Conservation (phyloP, 2,888 invertebrate genomes). For the Lumbricus terrestris region DNA sequence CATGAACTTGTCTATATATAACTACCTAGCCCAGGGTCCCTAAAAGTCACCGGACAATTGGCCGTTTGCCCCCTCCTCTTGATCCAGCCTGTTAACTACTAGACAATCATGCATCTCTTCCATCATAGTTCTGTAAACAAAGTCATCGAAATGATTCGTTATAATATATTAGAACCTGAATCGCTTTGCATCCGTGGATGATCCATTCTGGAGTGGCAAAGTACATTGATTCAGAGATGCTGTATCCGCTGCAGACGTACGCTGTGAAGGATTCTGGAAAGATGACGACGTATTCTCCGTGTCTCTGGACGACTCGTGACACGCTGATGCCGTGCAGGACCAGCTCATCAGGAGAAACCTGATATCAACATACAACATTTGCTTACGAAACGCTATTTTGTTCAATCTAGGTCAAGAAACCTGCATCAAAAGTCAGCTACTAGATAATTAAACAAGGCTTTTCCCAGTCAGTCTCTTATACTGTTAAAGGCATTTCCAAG, state of each 20-base stretch:
- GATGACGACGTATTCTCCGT: constrained; percentile 84
- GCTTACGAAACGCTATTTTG: neutral
- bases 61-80: too few species aligned
- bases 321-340: constrained; percentile 75
- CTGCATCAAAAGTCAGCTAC: too few species aligned
- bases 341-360: constrained; percentile 76
- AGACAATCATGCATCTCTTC: too few species aligned
- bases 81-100: too few species aligned
- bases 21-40: too few species aligned
- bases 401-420: neutral
- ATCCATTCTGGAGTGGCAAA: constrained; percentile 82
- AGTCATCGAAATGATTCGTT: neutral
- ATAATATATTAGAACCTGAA: constrained; percentile 29
- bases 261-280: constrained; percentile 87
- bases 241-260: constrained; percentile 82
- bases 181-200: constrained; percentile 62
- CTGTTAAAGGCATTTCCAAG: too few species aligned
- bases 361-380: too few species aligned
- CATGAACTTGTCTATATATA: too few species aligned
- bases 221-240: constrained; percentile 87
- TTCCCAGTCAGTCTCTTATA: too few species aligned
- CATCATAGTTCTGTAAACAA: neutral
- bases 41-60: too few species aligned
- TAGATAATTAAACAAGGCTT: too few species aligned
- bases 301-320: constrained; percentile 76